Evolutionary conservation across 2,113 vertebrate species (phyloP).

Genomic region (Maccullochella peelii): DNA sequence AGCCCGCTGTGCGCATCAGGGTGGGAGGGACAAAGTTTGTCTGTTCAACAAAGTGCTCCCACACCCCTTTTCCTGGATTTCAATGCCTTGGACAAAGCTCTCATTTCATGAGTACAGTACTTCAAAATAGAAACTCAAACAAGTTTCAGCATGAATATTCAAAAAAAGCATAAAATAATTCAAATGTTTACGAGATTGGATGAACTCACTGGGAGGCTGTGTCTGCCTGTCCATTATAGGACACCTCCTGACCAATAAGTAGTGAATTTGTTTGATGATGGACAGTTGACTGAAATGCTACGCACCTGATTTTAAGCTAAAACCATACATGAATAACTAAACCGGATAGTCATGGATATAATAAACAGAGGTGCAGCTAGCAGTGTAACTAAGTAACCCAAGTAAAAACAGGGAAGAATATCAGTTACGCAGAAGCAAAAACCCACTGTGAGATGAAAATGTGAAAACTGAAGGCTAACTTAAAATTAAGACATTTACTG

Average conservation of each 20-base stretch:
- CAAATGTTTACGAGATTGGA: constrained; percentile 52
- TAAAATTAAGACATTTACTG: constrained; percentile 71
- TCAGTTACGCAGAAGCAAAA: constrained; percentile 63
- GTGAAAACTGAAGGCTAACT: constrained; percentile 56
- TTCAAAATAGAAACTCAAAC: constrained; percentile 79
- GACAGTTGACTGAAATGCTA: constrained; percentile 70
- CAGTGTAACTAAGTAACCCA: constrained; percentile 57
- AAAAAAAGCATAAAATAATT: constrained; percentile 68
- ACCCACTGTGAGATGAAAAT: constrained; percentile 60
- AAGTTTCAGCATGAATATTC: constrained; percentile 76
- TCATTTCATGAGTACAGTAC: constrained; percentile 88
- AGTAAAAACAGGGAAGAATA: constrained; percentile 56
- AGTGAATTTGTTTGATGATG: constrained; percentile 25
- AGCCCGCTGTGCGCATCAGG: constrained; percentile 78
- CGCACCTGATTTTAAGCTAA: constrained; percentile 70
- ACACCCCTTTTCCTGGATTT: constrained; percentile 76
- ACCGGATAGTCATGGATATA: constrained; percentile 51
- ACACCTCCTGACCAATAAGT: constrained; percentile 52
- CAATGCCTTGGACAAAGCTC: constrained; percentile 82
- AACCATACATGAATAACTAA: constrained; percentile 62
- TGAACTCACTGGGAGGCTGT: constrained; percentile 50
- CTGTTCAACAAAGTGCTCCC: constrained; percentile 66
- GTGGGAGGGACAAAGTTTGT: constrained; percentile 59
- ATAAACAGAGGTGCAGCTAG: constrained; percentile 57
- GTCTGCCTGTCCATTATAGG: constrained; percentile 40